Base-by-base conservation (phyloP, 2,113 vertebrate species). In the Dendrocopos noguchii region DNA sequence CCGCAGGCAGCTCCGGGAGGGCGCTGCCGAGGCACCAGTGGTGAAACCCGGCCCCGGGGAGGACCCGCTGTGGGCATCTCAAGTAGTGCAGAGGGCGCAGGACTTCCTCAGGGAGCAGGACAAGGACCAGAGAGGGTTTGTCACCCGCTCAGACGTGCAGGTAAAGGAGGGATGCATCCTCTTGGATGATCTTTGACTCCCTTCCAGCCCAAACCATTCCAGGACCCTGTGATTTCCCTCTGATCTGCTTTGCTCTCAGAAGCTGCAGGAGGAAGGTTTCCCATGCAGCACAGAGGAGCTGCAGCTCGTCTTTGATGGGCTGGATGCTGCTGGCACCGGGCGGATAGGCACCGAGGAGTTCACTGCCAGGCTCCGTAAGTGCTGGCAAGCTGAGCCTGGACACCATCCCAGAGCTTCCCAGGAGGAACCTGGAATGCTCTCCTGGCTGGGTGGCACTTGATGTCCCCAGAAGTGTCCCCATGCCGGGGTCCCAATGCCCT, bases 291-390 rank as follows among this genome's bases (percentile, higher is more conserved):
- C 24, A 6, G 95, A 97, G 57, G 95, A 98, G 77, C 93, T 97
- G 15, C 91, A 97, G 80, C 95, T 97, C 1, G 8, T 98, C 61
- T 98, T 98, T 2, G 93, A 97, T 14, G 97, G 97, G 89, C 71
- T 98, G 80, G 98, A 98, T 7, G 10, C 47, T 0, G 95, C 97
- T 0, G 92, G 67, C 80, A 95, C 93, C 1, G 97, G 97, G 60
- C 67, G 7, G 8, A 39, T 98, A 24, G 96, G 96, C 24, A 85
- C 50, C 0, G 94, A 98, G 75, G 97, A 98, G 15, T 97, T 98
- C 91, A 74, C 73, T 24, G 91, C 91, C 0, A 97, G 96, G 77
- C 95, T 98, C 74, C 31, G 98, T 98, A 93, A 79, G 98, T 97
- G 75, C 64, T 10, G 3, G 7, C 36, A 28, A 29, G 42, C 61